Conservation (phyloP, 2,797 vertebrate species). For the Cygnus olor region DNA sequence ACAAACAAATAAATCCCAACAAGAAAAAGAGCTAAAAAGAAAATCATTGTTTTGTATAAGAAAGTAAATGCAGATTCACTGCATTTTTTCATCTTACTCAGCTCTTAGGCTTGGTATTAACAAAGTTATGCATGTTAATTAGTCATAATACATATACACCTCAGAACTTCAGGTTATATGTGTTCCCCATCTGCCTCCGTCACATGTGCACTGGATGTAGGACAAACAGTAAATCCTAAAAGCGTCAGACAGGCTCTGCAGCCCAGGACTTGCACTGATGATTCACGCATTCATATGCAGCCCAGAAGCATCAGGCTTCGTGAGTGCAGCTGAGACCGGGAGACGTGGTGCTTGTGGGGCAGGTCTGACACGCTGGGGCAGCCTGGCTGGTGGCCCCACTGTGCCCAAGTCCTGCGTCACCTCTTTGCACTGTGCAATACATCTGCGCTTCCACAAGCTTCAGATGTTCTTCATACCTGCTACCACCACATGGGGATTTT, state of each 20-base stretch:
- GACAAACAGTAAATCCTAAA: neutral
- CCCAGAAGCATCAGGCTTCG: neutral
- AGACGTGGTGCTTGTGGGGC: no score
- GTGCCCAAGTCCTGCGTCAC: neutral
- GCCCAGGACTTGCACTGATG: neutral
- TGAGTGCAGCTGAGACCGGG: neutral
- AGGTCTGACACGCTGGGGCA: fast-evolving
- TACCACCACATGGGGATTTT: neutral
- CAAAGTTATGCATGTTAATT: neutral
- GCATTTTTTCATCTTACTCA: neutral
- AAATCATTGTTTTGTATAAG: neutral
- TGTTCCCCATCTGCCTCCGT: neutral
- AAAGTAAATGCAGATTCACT: neutral
- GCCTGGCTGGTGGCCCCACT: fast-evolving
- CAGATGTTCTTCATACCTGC: fast-evolving
- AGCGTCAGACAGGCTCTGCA: neutral
- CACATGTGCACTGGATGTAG: neutral
- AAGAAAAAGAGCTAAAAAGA: neutral
- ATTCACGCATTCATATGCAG: neutral
- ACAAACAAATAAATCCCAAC: neutral
- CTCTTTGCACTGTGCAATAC: neutral
- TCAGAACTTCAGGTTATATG: neutral
- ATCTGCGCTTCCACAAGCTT: neutral
- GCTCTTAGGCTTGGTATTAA: neutral
- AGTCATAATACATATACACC: neutral